phyloP scores from a whole-genome alignment of 1,140 invertebrate genomes.

The Caenorhabditis elegans region DNA sequence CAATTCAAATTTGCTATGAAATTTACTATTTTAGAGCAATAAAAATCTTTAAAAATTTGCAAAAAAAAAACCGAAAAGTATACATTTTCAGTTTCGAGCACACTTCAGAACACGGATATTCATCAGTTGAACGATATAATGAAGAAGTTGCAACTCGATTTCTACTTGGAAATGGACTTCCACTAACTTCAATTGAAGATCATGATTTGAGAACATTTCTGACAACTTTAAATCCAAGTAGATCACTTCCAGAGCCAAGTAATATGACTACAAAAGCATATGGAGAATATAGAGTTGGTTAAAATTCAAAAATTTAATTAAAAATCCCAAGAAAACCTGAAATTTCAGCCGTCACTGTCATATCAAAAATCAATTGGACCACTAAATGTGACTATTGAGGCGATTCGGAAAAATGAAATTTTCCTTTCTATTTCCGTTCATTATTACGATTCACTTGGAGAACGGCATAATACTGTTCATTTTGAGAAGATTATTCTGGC shows the following conservation, averaged over 20 bases:
- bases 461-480: background rate
- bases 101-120: background rate
- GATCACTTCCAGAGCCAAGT: background rate
- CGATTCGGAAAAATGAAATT: background rate
- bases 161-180: background rate
- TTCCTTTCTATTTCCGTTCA: background rate
- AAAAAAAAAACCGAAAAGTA: too few relatives aligned
- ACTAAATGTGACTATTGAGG: background rate
- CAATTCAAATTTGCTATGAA: too few relatives aligned
- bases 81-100: too few relatives aligned
- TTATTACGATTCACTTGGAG: background rate
- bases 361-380: background rate
- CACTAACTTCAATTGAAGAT: background rate
- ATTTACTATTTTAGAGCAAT: too few relatives aligned
- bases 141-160: background rate
- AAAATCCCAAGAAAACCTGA: too few relatives aligned
- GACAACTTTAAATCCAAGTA: background rate
- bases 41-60: too few relatives aligned
- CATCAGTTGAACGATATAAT: slow-evolving; percentile 20
- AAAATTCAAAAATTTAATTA: background rate
- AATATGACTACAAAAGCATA: background rate
- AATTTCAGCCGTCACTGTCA: background rate
- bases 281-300: background rate
- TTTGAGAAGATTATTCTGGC: background rate
- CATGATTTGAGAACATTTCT: background rate